Conservation (phyloP, 2,113 vertebrate genomes). For the Canis aureus region DNA sequence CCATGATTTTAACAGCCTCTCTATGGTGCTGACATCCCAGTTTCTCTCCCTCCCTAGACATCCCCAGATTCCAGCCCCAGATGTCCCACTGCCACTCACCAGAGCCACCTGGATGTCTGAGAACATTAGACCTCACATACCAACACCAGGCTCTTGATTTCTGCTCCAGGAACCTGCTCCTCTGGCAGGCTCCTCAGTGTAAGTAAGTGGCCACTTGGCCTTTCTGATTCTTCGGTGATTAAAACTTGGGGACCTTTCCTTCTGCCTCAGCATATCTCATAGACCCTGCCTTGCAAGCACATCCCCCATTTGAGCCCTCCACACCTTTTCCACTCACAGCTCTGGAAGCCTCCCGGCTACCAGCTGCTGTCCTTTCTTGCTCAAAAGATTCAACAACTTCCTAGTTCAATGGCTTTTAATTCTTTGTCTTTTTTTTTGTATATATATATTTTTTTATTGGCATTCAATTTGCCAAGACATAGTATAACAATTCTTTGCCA, state of each 20-base stretch:
- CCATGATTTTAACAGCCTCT: neutral
- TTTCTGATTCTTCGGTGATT: neutral
- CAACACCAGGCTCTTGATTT: neutral
- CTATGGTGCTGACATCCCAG: neutral
- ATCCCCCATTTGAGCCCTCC: neutral
- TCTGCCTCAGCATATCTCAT: too few species aligned
- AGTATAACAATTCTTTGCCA: neutral
- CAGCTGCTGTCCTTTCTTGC: neutral
- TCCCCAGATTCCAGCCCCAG: neutral
- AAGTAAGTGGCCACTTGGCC: neutral
- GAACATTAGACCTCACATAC: neutral
- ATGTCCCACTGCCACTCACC: neutral
- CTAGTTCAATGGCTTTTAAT: neutral
- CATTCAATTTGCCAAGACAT: too few species aligned
- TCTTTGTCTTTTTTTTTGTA: neutral
- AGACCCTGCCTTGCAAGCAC: neutral
- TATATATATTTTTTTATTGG: too few species aligned
- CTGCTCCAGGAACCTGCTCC: too few species aligned
- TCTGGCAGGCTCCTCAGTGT: neutral
- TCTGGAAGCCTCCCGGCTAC: rapidly evolving
- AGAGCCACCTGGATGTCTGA: neutral
- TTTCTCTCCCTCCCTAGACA: too few species aligned
- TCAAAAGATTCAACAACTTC: neutral
- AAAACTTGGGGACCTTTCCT: neutral
- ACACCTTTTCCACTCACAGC: neutral